Evolutionary conservation across 2,113 vertebrate species (phyloP).

Genomic region (Elephantulus edwardii): DNA sequence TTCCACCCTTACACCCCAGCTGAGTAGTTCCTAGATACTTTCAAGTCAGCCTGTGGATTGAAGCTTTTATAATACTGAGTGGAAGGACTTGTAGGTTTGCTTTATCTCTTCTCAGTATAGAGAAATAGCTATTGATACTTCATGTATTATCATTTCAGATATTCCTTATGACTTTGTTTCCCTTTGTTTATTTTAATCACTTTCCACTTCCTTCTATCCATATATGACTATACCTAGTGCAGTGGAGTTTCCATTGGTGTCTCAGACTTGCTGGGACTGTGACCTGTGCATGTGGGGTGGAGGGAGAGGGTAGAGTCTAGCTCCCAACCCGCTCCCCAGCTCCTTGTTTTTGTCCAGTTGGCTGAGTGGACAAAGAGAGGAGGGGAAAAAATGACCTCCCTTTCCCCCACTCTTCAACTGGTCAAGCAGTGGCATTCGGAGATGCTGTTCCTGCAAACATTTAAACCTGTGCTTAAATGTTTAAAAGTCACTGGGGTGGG

Average conservation of each 20-base stretch:
- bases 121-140: not conserved
- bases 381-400: not conserved
- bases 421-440: not conserved
- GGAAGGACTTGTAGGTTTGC: accelerated
- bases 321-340: not conserved
- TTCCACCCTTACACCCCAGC: accelerated
- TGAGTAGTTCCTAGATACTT: accelerated
- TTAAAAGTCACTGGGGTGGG: not conserved
- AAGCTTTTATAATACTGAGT: accelerated
- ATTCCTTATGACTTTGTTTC: not conserved
- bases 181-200: not conserved
- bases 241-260: not conserved
- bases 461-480: not conserved
- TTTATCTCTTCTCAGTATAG: not conserved
- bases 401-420: not conserved
- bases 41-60: not conserved
- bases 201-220: not conserved
- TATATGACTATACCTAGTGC: not conserved
- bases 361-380: constrained; percentile 55
- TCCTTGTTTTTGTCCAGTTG: constrained; percentile 32
- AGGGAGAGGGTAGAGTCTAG: not conserved
- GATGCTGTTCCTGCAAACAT: not conserved
- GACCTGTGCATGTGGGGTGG: not conserved
- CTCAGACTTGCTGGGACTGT: not conserved
- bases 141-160: not conserved